Percentiles rank a stretch among this genome's conserved stretches.
Conservation (phyloP, 2,113 vertebrate genomes). For the Orcinus orca region DNA sequence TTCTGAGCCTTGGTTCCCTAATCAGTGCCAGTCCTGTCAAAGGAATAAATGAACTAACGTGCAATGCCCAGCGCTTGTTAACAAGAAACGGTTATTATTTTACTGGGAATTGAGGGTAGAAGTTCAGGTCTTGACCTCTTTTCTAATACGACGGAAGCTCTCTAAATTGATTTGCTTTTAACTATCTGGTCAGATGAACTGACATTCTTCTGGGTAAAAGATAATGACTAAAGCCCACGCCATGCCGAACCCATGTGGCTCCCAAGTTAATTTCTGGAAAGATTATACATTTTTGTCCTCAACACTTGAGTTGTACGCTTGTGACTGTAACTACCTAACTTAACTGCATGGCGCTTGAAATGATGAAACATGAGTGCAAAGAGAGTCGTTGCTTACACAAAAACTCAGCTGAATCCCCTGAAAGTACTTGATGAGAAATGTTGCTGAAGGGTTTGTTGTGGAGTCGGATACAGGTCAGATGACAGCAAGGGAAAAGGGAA, state of each 20-base stretch:
- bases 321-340: background rate
- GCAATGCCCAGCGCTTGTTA: background rate
- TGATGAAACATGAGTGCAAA: background rate
- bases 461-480: background rate
- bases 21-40: background rate
- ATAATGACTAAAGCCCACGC: background rate
- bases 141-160: background rate
- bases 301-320: background rate
- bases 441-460: background rate
- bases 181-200: background rate
- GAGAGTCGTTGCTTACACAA: background rate
- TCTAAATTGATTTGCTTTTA: background rate
- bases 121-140: background rate
- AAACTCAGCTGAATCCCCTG: background rate
- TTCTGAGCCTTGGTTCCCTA: background rate
- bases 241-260: background rate
- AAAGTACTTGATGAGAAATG: background rate
- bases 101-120: background rate
- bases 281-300: background rate
- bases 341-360: background rate
- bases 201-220: background rate
- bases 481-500: background rate
- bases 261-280: background rate
- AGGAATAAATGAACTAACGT: background rate
- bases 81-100: background rate